Evolutionary conservation across 1,140 invertebrate species (phyloP).

Genomic region (Halictus rubicundus): DNA sequence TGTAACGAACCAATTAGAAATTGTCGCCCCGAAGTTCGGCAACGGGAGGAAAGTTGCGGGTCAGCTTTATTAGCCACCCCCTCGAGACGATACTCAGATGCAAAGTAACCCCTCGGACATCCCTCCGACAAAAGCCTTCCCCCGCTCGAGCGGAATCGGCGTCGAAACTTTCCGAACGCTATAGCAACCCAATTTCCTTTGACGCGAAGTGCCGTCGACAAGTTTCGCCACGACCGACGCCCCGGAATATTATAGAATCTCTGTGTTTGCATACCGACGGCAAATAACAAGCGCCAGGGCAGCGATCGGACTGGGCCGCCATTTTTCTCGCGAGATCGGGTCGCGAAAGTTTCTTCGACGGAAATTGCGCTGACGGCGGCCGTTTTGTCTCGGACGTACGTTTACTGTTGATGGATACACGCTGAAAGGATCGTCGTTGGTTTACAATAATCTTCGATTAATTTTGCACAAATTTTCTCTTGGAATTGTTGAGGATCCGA

Average conservation of each 20-base stretch:
- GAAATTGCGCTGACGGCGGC: no score
- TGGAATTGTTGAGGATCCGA: no score
- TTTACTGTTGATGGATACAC: no score
- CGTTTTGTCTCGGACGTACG: no score
- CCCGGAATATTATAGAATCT: not conserved
- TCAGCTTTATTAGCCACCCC: not conserved
- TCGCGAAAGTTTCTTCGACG: no score
- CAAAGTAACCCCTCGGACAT: not conserved
- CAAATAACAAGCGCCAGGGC: not conserved
- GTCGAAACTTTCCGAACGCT: not conserved
- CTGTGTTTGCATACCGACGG: not conserved
- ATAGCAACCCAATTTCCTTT: conserved; percentile 1
- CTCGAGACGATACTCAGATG: not conserved
- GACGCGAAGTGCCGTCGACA: not conserved
- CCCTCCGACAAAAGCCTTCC: not conserved
- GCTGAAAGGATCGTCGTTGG: no score
- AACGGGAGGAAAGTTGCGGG: not conserved
- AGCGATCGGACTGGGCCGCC: no score
- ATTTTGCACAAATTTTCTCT: no score
- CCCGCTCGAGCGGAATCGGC: not conserved
- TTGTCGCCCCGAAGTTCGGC: not conserved
- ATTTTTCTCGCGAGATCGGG: no score
- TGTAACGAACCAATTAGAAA: conserved; percentile 4
- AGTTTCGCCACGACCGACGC: not conserved
- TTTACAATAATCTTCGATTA: no score